phyloP scores from a whole-genome alignment of 2,113 vertebrate species.

The Nothoprocta pentlandii region DNA sequence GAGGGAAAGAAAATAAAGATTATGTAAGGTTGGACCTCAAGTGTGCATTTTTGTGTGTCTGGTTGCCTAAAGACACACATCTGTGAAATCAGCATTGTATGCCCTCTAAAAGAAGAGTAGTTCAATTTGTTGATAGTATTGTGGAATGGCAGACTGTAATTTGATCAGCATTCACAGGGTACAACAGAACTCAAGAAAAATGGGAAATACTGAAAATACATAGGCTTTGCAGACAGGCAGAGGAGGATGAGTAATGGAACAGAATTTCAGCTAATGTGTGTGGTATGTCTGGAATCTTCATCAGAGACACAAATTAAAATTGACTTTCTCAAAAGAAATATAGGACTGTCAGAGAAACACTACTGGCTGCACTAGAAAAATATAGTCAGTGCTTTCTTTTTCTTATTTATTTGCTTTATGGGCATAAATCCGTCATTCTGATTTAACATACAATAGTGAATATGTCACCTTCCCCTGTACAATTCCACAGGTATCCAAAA shows the following conservation, averaged over 20 bases:
- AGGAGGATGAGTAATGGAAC: constrained; percentile 13
- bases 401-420: constrained; percentile 53
- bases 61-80: constrained; percentile 39
- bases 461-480: neutral
- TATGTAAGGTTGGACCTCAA: constrained; percentile 39
- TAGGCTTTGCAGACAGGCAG: constrained; percentile 27
- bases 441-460: constrained; percentile 42
- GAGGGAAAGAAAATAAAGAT: constrained; percentile 45
- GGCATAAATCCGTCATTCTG: constrained; percentile 51
- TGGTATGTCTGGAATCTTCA: constrained; percentile 15
- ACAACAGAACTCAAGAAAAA: neutral
- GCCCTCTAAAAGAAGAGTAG: neutral
- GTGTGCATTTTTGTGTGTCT: constrained; percentile 45
- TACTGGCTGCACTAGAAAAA: constrained; percentile 26
- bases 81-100: constrained; percentile 29
- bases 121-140: constrained; percentile 19
- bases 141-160: neutral
- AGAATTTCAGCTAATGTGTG: constrained; percentile 37
- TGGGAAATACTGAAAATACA: neutral
- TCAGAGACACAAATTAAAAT: constrained; percentile 42
- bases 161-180: neutral
- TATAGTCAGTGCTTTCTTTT: constrained; percentile 25
- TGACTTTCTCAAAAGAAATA: constrained; percentile 52
- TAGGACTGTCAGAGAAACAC: constrained; percentile 36
- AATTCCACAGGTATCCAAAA: constrained; percentile 19